Percentiles rank a stretch among this genome's conserved stretches.
Conservation (phyloP, 2,797 vertebrate species). For the Numenius phaeopus region DNA sequence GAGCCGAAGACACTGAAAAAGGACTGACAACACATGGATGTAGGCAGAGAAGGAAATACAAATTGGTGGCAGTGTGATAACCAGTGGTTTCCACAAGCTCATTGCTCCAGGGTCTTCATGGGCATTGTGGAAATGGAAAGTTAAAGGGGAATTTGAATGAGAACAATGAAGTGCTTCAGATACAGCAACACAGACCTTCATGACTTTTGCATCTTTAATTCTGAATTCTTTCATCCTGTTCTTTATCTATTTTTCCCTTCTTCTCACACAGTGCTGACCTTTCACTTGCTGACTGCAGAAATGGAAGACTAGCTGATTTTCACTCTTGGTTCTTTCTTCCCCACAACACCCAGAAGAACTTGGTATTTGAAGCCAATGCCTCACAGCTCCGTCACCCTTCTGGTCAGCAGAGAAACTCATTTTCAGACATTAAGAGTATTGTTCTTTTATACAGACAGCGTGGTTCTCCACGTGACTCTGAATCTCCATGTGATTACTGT, state of each 20-base stretch:
- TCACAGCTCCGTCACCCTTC: conserved; percentile 26
- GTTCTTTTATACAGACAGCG: conserved; percentile 19
- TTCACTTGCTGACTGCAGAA: neutral
- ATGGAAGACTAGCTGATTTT: neutral
- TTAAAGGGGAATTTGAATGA: neutral
- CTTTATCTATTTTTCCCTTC: neutral
- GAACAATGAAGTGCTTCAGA: conserved; percentile 5
- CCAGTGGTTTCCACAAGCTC: neutral
- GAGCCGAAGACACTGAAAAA: neutral
- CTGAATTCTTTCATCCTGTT: neutral
- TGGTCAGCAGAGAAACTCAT: neutral
- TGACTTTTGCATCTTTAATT: neutral
- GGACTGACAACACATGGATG: neutral
- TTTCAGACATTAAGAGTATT: conserved; percentile 34
- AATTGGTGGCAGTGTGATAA: neutral
- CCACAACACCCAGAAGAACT: neutral
- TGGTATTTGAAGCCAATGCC: conserved; percentile 8
- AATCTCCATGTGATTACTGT: neutral
- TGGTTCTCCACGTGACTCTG: conserved; percentile 4
- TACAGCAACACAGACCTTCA: neutral
- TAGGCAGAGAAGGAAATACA: neutral
- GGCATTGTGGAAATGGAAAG: neutral
- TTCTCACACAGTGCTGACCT: neutral
- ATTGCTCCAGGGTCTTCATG: neutral
- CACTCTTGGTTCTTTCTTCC: neutral